Evolutionary conservation across 2,797 vertebrate species (phyloP).

Genomic region (Dendrocincla tyrannina): DNA sequence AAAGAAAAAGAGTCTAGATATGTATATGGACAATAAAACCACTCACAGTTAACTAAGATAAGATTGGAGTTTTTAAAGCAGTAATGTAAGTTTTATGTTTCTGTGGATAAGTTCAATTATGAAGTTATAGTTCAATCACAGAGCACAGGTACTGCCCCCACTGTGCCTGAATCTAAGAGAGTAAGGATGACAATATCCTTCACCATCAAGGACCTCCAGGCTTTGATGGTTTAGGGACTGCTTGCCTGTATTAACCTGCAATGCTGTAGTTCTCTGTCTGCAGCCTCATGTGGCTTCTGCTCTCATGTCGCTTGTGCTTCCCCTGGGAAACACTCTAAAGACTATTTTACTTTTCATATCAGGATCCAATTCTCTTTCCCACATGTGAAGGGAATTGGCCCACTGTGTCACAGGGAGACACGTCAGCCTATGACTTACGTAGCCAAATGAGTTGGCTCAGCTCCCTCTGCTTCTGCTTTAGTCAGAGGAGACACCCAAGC

Average conservation of each 20-base stretch:
- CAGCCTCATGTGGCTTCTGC: not conserved
- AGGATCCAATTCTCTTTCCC: not conserved
- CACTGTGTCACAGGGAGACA: not conserved
- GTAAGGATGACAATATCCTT: not conserved
- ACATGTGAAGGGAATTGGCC: not conserved
- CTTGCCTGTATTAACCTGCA: not conserved
- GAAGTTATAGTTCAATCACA: not conserved
- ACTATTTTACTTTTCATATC: not conserved
- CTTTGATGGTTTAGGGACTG: not conserved
- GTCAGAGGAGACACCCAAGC: not conserved
- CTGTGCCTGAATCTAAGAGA: not conserved
- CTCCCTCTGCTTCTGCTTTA: not conserved
- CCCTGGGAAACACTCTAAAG: not conserved
- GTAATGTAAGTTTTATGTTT: not conserved
- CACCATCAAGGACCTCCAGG: not conserved
- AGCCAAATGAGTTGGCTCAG: not conserved
- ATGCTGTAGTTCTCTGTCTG: not conserved
- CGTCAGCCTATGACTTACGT: accelerated
- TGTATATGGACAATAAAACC: not conserved
- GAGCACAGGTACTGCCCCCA: not conserved
- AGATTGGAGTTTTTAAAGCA: not conserved
- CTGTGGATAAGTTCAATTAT: not conserved
- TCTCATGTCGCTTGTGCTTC: not conserved
- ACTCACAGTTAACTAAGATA: not conserved
- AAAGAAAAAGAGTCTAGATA: not conserved